phyloP scores from a whole-genome alignment of 2,888 invertebrate species.

The Patella caerulea region DNA sequence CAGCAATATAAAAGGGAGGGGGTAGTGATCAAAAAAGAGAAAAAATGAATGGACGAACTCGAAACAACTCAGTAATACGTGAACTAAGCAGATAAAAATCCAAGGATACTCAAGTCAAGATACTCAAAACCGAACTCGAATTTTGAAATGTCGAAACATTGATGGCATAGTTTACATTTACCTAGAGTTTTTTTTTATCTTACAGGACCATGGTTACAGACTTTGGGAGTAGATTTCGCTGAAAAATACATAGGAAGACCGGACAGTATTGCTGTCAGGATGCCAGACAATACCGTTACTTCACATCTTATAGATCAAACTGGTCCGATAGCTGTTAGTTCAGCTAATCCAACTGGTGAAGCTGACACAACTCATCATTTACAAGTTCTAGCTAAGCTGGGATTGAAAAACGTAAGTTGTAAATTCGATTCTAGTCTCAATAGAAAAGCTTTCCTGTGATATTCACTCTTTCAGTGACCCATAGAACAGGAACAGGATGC shows the following conservation, averaged over 20 bases:
- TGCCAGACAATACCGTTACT: constrained; percentile 52
- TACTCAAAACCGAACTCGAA: no score
- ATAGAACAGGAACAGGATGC: no score
- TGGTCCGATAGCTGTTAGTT: constrained; percentile 53
- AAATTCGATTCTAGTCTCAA: not conserved
- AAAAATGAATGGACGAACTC: no score
- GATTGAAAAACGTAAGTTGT: constrained; percentile 45
- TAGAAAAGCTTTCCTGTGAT: not conserved
- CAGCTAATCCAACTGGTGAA: constrained; percentile 58
- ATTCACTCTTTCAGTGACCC: no score
- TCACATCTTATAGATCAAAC: constrained; percentile 53
- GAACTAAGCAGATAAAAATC: no score
- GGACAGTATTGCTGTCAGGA: constrained; percentile 55
- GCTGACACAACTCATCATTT: constrained; percentile 56
- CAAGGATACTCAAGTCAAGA: no score
- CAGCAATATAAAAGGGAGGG: no score
- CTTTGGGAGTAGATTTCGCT: constrained; percentile 45
- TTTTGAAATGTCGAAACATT: no score
- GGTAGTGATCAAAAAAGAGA: no score
- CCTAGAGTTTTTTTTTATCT: not conserved
- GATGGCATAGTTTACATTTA: no score
- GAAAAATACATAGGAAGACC: constrained; percentile 50
- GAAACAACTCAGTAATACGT: no score
- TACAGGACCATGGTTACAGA: constrained; percentile 50
- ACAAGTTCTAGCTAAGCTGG: constrained; percentile 54